Evolutionary conservation across 1,140 invertebrate species (phyloP).

Genomic region (Sitobion miscanthi): DNA sequence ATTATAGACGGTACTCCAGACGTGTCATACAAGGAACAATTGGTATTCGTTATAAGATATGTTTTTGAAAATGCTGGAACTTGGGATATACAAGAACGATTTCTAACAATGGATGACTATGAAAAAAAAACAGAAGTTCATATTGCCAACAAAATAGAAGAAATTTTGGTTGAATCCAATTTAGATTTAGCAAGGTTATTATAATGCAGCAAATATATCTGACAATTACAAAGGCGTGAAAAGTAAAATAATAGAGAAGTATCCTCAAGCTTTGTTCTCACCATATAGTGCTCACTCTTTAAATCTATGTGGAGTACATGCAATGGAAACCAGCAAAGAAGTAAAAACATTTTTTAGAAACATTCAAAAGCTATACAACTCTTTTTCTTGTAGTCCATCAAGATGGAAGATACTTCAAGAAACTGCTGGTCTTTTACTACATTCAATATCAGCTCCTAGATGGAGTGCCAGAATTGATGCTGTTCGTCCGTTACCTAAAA

Average conservation of each 20-base stretch:
- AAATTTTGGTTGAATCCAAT: not conserved
- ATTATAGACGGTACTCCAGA: constrained; percentile 62
- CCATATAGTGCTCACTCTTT: constrained; percentile 46
- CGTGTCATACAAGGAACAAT: constrained; percentile 61
- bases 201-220: constrained; percentile 34
- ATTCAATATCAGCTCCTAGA: constrained; percentile 1
- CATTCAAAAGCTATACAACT: not conserved
- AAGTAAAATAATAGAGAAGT: not conserved
- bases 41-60: constrained; percentile 45
- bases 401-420: constrained; percentile 19
- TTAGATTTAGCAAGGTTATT: constrained; percentile 41
- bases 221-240: constrained; percentile 26
- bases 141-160: not conserved
- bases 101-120: not conserved
- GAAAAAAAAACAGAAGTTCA: constrained; percentile 19
- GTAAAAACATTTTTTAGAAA: constrained; percentile 15
- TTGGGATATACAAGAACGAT: constrained; percentile 15
- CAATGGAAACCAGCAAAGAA: not conserved
- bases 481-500: not conserved
- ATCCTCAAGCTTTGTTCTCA: constrained; percentile 28
- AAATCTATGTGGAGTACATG: constrained; percentile 40
- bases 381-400: not conserved
- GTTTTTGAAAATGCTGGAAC: not conserved
- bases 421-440: not conserved
- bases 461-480: constrained; percentile 33